Conservation (phyloP, 2,113 vertebrate species). For the Perca schrenkii region DNA sequence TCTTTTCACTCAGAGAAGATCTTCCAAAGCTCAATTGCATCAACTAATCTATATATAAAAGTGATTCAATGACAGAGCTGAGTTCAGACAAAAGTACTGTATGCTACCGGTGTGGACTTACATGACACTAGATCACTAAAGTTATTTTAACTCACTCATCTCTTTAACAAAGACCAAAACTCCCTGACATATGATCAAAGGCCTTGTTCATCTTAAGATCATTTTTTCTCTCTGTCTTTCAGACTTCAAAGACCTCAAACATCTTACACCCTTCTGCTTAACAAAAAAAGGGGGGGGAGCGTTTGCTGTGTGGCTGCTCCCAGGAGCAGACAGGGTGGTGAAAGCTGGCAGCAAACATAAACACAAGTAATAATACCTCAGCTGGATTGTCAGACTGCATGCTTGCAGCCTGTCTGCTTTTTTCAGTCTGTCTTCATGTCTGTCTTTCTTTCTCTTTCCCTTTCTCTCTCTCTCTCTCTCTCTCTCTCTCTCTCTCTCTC, state of each 20-base stretch:
- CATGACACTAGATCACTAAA: constrained; percentile 65
- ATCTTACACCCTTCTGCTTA: constrained; percentile 67
- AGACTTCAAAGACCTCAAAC: constrained; percentile 76
- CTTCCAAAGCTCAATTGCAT: constrained; percentile 46
- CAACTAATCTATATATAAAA: constrained; percentile 63
- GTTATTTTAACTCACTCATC: constrained; percentile 78
- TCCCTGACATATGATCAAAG: constrained; percentile 80
- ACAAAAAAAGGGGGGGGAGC: constrained; percentile 37
- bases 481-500: constrained; percentile 19
- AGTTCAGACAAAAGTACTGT: constrained; percentile 62
- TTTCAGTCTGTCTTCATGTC: constrained; percentile 15
- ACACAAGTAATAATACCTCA: constrained; percentile 58
- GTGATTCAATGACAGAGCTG: constrained; percentile 47
- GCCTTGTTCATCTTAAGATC: constrained; percentile 66
- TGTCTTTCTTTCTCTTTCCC: constrained; percentile 17
- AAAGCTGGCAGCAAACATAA: constrained; percentile 67
- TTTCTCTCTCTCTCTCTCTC: constrained; percentile 1
- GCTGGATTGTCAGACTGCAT: constrained; percentile 18
- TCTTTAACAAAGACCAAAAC: constrained; percentile 75
- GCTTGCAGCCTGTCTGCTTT: constrained; percentile 12
- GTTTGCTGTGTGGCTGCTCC: constrained; percentile 41
- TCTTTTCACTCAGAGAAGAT: constrained; percentile 52
- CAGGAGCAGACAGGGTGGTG: constrained; percentile 46
- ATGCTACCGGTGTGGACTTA: constrained; percentile 48
- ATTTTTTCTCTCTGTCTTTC: constrained; percentile 62